Conservation (phyloP, 2,888 invertebrate genomes). For the Fissipunctia ypsillon region DNA sequence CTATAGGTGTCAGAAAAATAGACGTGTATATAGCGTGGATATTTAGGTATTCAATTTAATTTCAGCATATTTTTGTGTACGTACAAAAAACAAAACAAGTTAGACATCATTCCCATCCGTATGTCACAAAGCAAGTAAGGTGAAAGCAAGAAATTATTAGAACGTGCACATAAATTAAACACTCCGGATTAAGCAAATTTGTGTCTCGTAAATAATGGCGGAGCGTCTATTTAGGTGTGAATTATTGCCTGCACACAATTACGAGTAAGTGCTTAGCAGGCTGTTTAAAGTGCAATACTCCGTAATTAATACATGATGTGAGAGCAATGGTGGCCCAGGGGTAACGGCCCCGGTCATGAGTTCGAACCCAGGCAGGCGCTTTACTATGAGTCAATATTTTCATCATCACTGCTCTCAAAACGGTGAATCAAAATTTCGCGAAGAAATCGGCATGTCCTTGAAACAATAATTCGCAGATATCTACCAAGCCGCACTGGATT, state of each 20-base stretch:
- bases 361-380: too few relatives aligned
- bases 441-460: too few relatives aligned
- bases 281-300: constrained; percentile 26
- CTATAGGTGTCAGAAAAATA: background rate
- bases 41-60: background rate
- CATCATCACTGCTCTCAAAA: too few relatives aligned
- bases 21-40: background rate
- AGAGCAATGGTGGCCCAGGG: too few relatives aligned
- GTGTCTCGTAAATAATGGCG: constrained; percentile 72
- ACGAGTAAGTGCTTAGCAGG: constrained; percentile 31
- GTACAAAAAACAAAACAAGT: background rate
- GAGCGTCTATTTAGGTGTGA: constrained; percentile 63
- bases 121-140: constrained; percentile 29
- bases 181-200: constrained; percentile 71
- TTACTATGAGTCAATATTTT: too few relatives aligned
- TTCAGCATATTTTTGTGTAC: background rate
- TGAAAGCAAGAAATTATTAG: constrained; percentile 55
- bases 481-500: too few relatives aligned
- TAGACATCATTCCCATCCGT: background rate
- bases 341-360: too few relatives aligned
- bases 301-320: constrained; percentile 10
- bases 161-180: constrained; percentile 59
- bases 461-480: too few relatives aligned
- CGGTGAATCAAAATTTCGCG: too few relatives aligned
- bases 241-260: constrained; percentile 54